Evolutionary conservation across 30 jellyfish, hydroid and myxozoan genomes (phyloP).

Genomic region (Rhopilema esculentum): DNA sequence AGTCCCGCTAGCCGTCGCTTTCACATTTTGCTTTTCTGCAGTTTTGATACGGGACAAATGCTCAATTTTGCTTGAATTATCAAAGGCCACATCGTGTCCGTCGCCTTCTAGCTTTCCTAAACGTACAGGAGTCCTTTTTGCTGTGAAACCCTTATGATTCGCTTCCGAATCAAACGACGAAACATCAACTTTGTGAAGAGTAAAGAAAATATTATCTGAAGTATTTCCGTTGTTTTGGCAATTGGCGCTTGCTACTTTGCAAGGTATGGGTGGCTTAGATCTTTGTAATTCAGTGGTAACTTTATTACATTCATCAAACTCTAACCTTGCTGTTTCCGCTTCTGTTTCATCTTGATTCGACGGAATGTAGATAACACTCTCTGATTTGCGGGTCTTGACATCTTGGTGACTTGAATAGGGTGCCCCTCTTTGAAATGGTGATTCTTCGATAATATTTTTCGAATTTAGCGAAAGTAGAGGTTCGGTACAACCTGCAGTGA

Average conservation of each 20-base stretch:
- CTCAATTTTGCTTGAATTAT: background rate
- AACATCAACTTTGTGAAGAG: background rate
- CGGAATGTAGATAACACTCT: conserved; percentile 66
- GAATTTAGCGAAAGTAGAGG: too few species aligned
- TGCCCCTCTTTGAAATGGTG: conserved; percentile 30
- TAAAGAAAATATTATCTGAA: background rate
- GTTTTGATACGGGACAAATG: background rate
- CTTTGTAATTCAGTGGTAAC: background rate
- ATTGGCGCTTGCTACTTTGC: background rate
- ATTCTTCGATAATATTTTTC: too few species aligned
- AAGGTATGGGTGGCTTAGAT: too few species aligned
- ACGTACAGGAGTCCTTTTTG: background rate
- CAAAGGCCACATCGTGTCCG: background rate
- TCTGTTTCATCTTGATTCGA: conserved; percentile 68
- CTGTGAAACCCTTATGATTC: background rate
- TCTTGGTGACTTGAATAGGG: conserved; percentile 66
- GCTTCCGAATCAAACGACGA: background rate
- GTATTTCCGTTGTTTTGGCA: background rate
- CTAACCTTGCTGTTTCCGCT: conserved; percentile 73
- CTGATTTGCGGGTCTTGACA: conserved; percentile 9
- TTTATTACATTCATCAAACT: background rate
- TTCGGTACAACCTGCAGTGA: too few species aligned
- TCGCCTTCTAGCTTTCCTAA: background rate
- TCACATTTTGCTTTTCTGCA: background rate
- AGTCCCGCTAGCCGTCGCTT: background rate